A percentile compares a stretch with the other conserved stretches of the same genome.
Conservation (phyloP, 2,888 invertebrate genomes). For the Lacanobia oleracea region DNA sequence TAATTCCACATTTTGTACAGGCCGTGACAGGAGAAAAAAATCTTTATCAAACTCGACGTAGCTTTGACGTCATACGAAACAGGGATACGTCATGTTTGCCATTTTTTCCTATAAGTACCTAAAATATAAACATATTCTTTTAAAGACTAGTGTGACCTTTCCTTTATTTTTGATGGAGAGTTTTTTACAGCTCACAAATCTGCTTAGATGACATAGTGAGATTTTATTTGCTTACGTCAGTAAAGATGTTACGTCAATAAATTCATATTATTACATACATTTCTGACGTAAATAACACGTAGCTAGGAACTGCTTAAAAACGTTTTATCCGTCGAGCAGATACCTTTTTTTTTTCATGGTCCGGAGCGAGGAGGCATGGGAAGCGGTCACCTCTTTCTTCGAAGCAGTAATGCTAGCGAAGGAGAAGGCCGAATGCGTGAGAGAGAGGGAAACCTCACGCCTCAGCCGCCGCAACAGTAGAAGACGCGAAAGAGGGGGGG, state of each 20-base stretch:
- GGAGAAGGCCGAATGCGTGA: too few relatives aligned
- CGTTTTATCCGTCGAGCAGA: neutral
- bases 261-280: conserved; percentile 14
- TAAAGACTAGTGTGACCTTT: neutral
- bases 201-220: neutral
- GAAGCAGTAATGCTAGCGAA: too few relatives aligned
- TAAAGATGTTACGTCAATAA: conserved; percentile 32
- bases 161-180: neutral
- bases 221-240: conserved; percentile 15
- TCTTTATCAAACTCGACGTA: neutral
- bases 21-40: conserved; percentile 1
- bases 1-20: neutral
- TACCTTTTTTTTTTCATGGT: too few relatives aligned
- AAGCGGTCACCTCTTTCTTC: too few relatives aligned
- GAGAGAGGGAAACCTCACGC: too few relatives aligned
- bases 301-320: neutral
- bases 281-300: conserved; percentile 22
- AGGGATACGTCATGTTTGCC: neutral
- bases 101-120: neutral
- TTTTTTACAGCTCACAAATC: conserved; percentile 5
- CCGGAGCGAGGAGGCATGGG: too few relatives aligned
- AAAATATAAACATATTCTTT: neutral
- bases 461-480: too few relatives aligned
- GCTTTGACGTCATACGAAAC: conserved; percentile 9
- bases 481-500: too few relatives aligned